Evolutionary conservation across 2,888 invertebrate genomes (phyloP), one percentile per base, ranked within the genome.

Genomic region (Acrocyrtus sp.): DNA sequence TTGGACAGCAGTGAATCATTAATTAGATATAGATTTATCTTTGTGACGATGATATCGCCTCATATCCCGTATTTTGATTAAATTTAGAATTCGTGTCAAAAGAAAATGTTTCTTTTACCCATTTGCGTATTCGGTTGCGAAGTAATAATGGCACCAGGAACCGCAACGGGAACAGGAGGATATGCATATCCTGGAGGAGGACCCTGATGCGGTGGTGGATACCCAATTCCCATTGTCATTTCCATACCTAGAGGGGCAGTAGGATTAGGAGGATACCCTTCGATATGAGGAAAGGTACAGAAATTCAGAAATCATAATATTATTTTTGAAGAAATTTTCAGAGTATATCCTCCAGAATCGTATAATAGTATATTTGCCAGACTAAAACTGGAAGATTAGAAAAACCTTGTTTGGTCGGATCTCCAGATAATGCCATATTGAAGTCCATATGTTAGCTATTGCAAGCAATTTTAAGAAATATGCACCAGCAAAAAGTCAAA

Each of bases 111-210:
- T 6, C 1, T 51, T 19, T 48, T 68, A 67, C 54, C 54, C 43
- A 61, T 61, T 56, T 66, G 67, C 26, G 57, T 57, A 2, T 19
- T 54, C 1, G 76, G 76, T 60, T 76, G 76, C 15, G 54, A 26
- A 10, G 58, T 63, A 50, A 74, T 74, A 8, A 74, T 57, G 17
- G 47, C 19, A 6, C 51, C 26, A 2, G 53, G 56, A 41, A 72
- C 45, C 3, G 77, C 72, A 41, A 77, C 73, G 1, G 77, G 73
- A 12, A 72, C 69, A 12, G 77, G 77, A 27, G 77, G 77, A 45
- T 74, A 77, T 1, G 74, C 60, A 53, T 77, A 77, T n/a, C 76
- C 76, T 21, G 73, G 70, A 5, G 69, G 76, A 3, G 72, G 70
- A 47, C 43, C 68, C 50, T 69, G 72, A n/a, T n/a, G n/a, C n/a